Conservation (phyloP, 2,797 vertebrate genomes). For the Corythornis leucogaster region DNA sequence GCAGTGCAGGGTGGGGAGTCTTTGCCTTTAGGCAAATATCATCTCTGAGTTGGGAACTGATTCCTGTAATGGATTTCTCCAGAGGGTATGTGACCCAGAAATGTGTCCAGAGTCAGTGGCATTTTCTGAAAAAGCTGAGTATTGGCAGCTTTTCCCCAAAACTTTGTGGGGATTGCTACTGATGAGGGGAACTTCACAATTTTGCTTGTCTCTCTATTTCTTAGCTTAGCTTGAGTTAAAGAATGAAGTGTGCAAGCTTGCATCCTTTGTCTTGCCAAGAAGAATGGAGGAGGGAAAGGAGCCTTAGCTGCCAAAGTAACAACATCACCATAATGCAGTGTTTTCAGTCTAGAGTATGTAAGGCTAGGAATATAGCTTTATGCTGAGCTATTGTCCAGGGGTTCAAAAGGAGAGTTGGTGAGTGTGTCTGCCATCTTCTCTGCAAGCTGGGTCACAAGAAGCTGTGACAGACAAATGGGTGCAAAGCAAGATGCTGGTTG, state of each 20-base stretch:
- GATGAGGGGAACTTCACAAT: background rate
- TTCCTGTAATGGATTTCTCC: conserved; percentile 28
- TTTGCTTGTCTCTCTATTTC: background rate
- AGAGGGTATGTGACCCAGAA: conserved; percentile 47
- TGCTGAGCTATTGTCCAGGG: background rate
- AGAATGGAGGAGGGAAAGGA: background rate
- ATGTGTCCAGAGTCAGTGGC: background rate
- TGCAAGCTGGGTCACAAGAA: background rate
- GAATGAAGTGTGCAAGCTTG: background rate
- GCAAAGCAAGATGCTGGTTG: background rate
- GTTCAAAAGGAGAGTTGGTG: background rate
- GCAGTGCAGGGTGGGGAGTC: background rate
- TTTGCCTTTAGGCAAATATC: conserved; percentile 37
- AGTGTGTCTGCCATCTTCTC: background rate
- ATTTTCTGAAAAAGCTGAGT: background rate
- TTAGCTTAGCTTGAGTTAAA: background rate
- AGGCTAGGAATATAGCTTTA: background rate
- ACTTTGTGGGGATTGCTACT: background rate
- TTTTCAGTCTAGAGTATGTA: background rate
- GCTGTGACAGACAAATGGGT: background rate
- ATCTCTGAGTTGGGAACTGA: conserved; percentile 16
- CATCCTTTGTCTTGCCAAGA: background rate
- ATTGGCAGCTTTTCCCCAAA: background rate
- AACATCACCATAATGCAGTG: background rate
- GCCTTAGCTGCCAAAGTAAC: background rate